Conservation (phyloP, 2,797 vertebrate species). For the Lagodon rhomboides region DNA sequence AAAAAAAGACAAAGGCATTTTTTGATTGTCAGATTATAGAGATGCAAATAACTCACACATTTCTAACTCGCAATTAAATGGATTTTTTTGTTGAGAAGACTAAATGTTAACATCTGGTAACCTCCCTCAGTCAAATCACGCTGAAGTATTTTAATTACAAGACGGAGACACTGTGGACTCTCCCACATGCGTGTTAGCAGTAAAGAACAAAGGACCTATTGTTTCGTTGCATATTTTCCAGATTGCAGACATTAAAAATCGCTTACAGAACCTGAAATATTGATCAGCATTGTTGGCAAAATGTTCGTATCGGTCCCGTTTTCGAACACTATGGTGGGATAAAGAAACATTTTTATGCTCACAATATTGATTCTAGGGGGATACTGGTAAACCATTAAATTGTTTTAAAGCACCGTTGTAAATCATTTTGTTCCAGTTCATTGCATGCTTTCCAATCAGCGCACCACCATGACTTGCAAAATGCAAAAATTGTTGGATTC, state of each 20-base stretch:
- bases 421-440: neutral
- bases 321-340: neutral
- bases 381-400: neutral
- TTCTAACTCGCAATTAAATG: constrained; percentile 65
- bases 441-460: constrained; percentile 11
- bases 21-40: constrained; percentile 69
- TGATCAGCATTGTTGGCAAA: constrained; percentile 25
- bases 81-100: constrained; percentile 45
- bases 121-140: constrained; percentile 60
- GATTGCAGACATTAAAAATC: constrained; percentile 37
- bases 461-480: neutral
- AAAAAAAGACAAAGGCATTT: constrained; percentile 61
- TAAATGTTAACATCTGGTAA: constrained; percentile 75
- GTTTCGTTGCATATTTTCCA: constrained; percentile 52
- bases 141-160: constrained; percentile 73
- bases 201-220: constrained; percentile 50
- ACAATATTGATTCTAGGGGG: neutral
- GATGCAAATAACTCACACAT: constrained; percentile 64
- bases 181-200: constrained; percentile 45
- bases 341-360: constrained; percentile 15
- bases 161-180: constrained; percentile 46
- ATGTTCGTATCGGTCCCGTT: constrained; percentile 10
- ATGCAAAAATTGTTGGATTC: neutral
- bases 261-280: constrained; percentile 17
- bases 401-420: neutral